phyloP scores from a whole-genome alignment of 64 coral and sea anemone genomes.

The Platygyra sinensis region DNA sequence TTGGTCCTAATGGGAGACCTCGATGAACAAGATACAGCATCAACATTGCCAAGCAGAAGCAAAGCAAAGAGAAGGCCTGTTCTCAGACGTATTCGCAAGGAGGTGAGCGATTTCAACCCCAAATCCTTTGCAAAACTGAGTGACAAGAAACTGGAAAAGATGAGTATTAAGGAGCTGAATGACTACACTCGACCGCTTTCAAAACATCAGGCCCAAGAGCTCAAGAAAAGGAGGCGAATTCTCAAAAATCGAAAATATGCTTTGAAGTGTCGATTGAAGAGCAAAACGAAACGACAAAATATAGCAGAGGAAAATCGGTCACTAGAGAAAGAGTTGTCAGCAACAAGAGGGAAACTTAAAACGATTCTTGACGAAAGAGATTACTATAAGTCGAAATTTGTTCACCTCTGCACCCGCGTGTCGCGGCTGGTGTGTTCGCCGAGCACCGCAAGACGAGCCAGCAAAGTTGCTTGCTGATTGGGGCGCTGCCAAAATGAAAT shows the following conservation, averaged over 20 bases:
- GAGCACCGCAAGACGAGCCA: background rate
- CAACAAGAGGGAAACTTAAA: conserved; percentile 20
- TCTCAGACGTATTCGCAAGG: background rate
- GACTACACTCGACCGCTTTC: conserved; percentile 2
- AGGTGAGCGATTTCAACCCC: background rate
- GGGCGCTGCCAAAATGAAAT: background rate
- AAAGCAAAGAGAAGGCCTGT: background rate
- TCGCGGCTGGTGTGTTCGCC: too few species aligned
- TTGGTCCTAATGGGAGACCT: background rate
- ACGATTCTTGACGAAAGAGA: conserved; percentile 33
- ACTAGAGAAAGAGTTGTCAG: conserved; percentile 49
- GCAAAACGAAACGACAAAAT: background rate
- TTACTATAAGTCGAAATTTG: conserved; percentile 32
- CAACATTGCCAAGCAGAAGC: background rate
- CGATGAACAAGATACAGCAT: background rate
- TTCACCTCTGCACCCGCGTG: background rate
- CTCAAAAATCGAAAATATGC: conserved; percentile 60
- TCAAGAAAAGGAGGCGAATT: conserved; percentile 32
- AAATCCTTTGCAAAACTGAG: background rate
- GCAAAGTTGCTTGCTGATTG: background rate
- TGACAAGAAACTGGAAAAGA: conserved; percentile 18
- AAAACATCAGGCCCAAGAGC: background rate
- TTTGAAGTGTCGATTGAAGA: conserved; percentile 30
- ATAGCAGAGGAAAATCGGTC: conserved; percentile 12
- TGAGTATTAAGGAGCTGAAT: conserved; percentile 39